Evolutionary conservation across 2,113 vertebrate species (phyloP), one percentile per base, ranked within the genome.

Genomic region (Trochalopteron elliotii): DNA sequence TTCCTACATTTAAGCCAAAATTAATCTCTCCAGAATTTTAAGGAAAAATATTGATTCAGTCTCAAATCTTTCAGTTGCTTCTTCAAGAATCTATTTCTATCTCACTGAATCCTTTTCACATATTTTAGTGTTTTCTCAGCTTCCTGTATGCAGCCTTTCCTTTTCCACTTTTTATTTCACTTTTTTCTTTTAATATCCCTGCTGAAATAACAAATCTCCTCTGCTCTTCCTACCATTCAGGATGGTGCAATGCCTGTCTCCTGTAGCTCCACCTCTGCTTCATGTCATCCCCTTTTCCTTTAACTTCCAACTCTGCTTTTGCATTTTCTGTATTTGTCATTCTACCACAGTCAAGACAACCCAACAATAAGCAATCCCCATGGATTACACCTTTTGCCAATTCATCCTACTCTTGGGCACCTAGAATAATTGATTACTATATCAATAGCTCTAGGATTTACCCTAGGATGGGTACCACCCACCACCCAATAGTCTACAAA

Each of bases 21-120:
- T 69, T 91, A 77, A 86, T 86, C 59, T 93, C 59, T 85, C 45
- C 55, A 95, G 85, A 95, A 90, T 86, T 96, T 92, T 71, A 92
- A 89, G 67, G 60, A 52, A 94, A 94, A 96, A 74, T 52, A 84
- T 45, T 59, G 57, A 90, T 91, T 93, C 49, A 68, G 59, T 77
- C 75, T 92, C 64, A 94, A 89, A 74, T 25, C 0, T 2, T 53
- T 77, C 31, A 74, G 31, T 17, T 77, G 23, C 67, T 95, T 89
- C 83, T 92, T 97, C 83, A 77, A 35, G 14, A 92, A 94, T 35
- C 44, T 92, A 33, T 85, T 85, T 90, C 87, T 69, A 60, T 78
- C 59, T 86, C 57, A 45, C n/a, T 40, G 22, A 70, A 93, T 25
- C 77, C 31, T 53, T 89, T 85, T 72, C 52, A 69, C 52, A 64